Base-by-base conservation (phyloP, 2,797 vertebrate genomes). In the Philypnodon macrostomus region DNA sequence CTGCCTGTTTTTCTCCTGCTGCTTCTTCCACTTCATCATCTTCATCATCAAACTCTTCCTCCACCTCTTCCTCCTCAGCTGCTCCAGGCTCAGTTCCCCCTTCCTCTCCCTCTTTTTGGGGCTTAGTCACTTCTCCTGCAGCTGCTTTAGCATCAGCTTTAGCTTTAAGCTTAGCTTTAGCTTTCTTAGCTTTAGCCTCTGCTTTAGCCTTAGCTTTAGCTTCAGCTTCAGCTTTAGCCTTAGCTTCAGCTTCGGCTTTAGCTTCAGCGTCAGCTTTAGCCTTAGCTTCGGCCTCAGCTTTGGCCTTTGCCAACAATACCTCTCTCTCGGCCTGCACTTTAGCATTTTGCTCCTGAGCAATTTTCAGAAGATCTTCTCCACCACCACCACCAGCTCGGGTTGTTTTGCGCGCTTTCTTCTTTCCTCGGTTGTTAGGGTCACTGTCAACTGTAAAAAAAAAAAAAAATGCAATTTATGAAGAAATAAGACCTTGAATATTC, bases 341-440 rank as follows among this genome's bases (percentile, higher is more conserved):
- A 0, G 50, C 79, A 10, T 83, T 58, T 68, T 91, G 90, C 37
- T 88, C 86, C 7, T 80, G 37, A 2, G 87, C 89, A 12, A 89
- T 77, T 67, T 32, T 85, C 39, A 69, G 34, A 44, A 90, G 61
- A 3, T 89, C 77, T 0, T 32, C 53, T 31, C 77, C 72, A 14
- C 81, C 70, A 5, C 81, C 70, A 5, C 89, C 88, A 32, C 88
- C 87, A 8, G 86, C 88, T 41, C 79, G 74, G 30, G 89, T 90
- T 38, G 87, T 87, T 85, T 89, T 91, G 33, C 88, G 84, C 39
- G 34, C 68, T 73, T 84, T 85, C 65, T 89, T 91, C 63, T 89
- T 91, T 26, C 80, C 82, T 0, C 2, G 21, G 3, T 41, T 15
- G 29, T 63, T 83, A 34, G 78, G 82, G 41, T 89, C 84, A 3